Percentiles rank a stretch among this genome's conserved stretches.
phyloP scores from a whole-genome alignment of 2,113 vertebrate species.

The Pelobates fuscus region DNA sequence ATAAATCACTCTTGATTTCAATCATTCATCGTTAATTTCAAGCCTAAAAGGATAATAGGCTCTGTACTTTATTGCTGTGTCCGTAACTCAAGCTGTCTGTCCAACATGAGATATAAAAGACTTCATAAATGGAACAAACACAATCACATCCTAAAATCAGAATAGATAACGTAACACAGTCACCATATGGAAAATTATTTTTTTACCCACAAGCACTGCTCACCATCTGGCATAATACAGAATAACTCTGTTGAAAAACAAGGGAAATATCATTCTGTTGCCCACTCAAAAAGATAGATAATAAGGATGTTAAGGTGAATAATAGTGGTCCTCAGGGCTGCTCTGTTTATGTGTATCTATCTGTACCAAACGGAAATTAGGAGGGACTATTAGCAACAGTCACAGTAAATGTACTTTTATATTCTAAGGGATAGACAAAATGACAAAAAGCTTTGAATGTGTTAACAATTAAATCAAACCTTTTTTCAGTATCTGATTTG shows the following conservation, averaged over 20 bases:
- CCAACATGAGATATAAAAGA: constrained; percentile 29
- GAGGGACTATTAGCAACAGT: background rate
- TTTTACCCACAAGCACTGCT: constrained; percentile 50
- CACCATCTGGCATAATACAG: constrained; percentile 45
- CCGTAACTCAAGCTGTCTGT: constrained; percentile 27
- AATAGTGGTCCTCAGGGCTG: constrained; percentile 9
- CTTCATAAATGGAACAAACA: constrained; percentile 44
- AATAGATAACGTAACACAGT: constrained; percentile 50
- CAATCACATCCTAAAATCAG: constrained; percentile 48
- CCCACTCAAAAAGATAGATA: constrained; percentile 36
- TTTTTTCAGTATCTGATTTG: no score
- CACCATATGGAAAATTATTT: constrained; percentile 49
- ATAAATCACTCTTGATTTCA: background rate
- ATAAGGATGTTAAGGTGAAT: constrained; percentile 26
- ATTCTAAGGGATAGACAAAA: no score
- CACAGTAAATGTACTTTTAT: no score
- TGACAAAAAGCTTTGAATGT: no score
- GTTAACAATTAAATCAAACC: no score
- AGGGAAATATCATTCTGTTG: constrained; percentile 39
- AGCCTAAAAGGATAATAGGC: background rate
- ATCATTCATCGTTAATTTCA: background rate
- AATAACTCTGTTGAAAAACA: constrained; percentile 44
- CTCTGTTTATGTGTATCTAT: background rate
- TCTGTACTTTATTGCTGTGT: constrained; percentile 3
- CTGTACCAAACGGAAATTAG: background rate